Evolutionary conservation across 2,113 vertebrate species (phyloP), one percentile per base, ranked within the genome.

Genomic region (Leptobrachium ailaonicum): DNA sequence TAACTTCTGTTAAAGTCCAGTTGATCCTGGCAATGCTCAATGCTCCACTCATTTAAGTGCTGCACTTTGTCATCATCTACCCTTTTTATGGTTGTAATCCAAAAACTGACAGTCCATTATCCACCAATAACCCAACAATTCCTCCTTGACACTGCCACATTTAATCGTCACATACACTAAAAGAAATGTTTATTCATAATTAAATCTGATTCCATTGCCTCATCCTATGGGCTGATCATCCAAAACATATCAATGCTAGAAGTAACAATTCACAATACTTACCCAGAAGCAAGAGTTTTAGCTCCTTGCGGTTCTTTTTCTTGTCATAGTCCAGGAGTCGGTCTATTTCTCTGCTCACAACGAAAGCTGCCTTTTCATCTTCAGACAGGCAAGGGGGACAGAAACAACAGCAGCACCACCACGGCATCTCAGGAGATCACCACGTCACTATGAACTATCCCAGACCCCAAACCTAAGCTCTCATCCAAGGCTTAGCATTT

Each of bases 221-320:
- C 20, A 32, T 32, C 20, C 20, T 32, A 32, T 32, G 20, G 20
- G 20, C 20, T 32, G 20, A 32, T 32, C 20, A 32, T 32, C 44
- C 2, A 1, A 3, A 62, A 62, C 13, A n/a, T 5, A 62, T 14
- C n/a, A 11, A 54, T 54, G 11, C 50, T 54, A 62, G 60, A 14
- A 62, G 60, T 64, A 64, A 40, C 62, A 5, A 64, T 7, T 7
- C 62, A 43, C 63, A 40, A 40, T 32, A 70, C 86, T 93, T 83
- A 96, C 95, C 95, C 8, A 96, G 80, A n/a, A 97, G 84, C 13
- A 97, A 92, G 42, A 97, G 85, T 85, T 97, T 97, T 2, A 97
- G 89, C 80, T 96, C 94, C 32, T 70, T 88, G 0, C 87, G 88
- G 66, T 95, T 92, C 42, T 83, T 87, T 72, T 88, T 93, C 85